Evolutionary conservation across 2,888 invertebrate species (phyloP).

Genomic region (Sialis fuliginosa): DNA sequence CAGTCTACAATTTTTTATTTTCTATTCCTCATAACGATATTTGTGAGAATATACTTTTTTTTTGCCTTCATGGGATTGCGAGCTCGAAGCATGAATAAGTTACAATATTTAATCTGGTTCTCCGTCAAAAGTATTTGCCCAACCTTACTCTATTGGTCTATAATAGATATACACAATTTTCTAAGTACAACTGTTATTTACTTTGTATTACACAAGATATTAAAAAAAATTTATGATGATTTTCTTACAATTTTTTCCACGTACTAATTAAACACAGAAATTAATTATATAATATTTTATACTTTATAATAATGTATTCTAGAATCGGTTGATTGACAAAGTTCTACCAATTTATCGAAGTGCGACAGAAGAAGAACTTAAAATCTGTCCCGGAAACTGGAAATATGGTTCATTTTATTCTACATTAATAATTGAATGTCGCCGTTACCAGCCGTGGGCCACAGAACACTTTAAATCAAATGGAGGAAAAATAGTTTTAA

Average conservation of each 20-base stretch:
- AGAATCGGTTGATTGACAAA: conserved; percentile 64
- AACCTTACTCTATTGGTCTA: too few species aligned
- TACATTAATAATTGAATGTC: conserved; percentile 59
- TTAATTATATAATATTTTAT: not conserved
- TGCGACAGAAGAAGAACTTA: conserved; percentile 54
- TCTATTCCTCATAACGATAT: too few species aligned
- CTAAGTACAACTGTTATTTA: not conserved
- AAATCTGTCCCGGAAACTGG: conserved; percentile 53
- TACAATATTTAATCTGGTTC: too few species aligned
- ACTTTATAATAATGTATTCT: conserved; percentile 11
- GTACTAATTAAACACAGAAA: not conserved
- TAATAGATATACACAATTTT: too few species aligned
- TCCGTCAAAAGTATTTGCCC: too few species aligned
- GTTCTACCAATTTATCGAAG: conserved; percentile 57
- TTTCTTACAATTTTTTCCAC: too few species aligned
- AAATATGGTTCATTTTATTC: conserved; percentile 71
- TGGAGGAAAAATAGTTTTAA: conserved; percentile 42
- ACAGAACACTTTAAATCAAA: conserved; percentile 37
- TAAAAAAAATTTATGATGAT: too few species aligned
- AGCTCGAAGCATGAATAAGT: too few species aligned
- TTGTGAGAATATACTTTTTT: too few species aligned
- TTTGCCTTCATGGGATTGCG: too few species aligned
- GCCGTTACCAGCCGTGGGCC: conserved; percentile 62
- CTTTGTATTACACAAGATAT: too few species aligned
- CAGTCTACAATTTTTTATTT: not conserved